phyloP scores from a whole-genome alignment of 2,113 vertebrate genomes.

The Pedionomus torquatus region DNA sequence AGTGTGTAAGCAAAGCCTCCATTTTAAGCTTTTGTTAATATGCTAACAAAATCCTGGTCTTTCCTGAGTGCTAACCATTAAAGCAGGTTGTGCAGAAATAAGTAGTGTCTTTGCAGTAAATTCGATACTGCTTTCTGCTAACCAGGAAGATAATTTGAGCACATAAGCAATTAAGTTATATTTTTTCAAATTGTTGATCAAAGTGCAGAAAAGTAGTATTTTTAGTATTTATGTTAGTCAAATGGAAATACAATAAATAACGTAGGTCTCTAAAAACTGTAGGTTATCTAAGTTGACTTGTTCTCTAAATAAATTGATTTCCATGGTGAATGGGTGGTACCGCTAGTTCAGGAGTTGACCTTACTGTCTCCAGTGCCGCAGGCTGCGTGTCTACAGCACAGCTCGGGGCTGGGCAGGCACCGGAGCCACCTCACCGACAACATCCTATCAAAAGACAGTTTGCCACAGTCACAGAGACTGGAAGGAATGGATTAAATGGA shows the following conservation, averaged over 20 bases:
- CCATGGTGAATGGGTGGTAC: accelerated
- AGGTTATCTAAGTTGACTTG: not conserved
- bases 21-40: not conserved
- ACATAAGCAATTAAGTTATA: not conserved
- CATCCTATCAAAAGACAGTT: not conserved
- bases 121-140: not conserved
- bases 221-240: not conserved
- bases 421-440: not conserved
- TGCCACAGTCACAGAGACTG: not conserved
- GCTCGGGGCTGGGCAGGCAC: accelerated
- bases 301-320: not conserved
- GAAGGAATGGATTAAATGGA: not conserved
- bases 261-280: not conserved
- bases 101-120: not conserved
- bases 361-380: accelerated
- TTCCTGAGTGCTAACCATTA: not conserved
- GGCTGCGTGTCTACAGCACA: accelerated
- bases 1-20: not conserved
- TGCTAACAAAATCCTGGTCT: not conserved
- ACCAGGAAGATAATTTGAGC: not conserved
- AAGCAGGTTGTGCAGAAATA: not conserved
- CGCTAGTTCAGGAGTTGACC: not conserved
- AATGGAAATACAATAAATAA: not conserved
- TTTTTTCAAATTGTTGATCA: not conserved
- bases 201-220: accelerated